phyloP scores from a whole-genome alignment of 2,888 invertebrate genomes.

The Minunthozetes semirufus region DNA sequence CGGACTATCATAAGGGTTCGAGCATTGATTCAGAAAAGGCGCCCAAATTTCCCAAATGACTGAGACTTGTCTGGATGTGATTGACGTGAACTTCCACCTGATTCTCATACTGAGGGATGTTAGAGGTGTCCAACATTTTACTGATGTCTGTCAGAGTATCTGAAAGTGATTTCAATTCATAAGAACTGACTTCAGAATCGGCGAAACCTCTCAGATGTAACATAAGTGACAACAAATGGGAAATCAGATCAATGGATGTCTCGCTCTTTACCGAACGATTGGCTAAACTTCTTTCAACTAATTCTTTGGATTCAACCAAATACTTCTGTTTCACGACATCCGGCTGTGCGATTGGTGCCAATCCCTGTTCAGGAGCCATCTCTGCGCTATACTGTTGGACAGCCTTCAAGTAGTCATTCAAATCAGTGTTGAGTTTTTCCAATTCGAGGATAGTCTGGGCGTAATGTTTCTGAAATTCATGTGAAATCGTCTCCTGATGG shows the following conservation, averaged over 20 bases:
- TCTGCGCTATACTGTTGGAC: constrained; percentile 76
- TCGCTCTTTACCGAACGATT: constrained; percentile 45
- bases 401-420: constrained; percentile 74
- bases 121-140: constrained; percentile 64
- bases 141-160: constrained; percentile 86
- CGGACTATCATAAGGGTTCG: not conserved
- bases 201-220: constrained; percentile 61
- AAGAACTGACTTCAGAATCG: constrained; percentile 62
- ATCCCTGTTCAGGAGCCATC: constrained; percentile 76
- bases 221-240: constrained; percentile 80
- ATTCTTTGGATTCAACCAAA: constrained; percentile 70
- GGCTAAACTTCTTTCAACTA: constrained; percentile 57
- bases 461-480: constrained; percentile 85
- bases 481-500: constrained; percentile 62
- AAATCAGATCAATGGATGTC: constrained; percentile 65
- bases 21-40: constrained; percentile 40
- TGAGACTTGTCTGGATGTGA: constrained; percentile 59
- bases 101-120: constrained; percentile 61
- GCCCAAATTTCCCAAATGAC: constrained; percentile 43
- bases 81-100: constrained; percentile 85
- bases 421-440: constrained; percentile 80
- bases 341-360: constrained; percentile 76
- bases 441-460: constrained; percentile 76
- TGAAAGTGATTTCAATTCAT: constrained; percentile 80
- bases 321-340: constrained; percentile 80